Percentiles rank a stretch among this genome's conserved stretches.
These are phyloP conservation scores for Anorthoa munda DNA, from an alignment of 2,888 invertebrate species.

Conservation along the genomic window DNA sequence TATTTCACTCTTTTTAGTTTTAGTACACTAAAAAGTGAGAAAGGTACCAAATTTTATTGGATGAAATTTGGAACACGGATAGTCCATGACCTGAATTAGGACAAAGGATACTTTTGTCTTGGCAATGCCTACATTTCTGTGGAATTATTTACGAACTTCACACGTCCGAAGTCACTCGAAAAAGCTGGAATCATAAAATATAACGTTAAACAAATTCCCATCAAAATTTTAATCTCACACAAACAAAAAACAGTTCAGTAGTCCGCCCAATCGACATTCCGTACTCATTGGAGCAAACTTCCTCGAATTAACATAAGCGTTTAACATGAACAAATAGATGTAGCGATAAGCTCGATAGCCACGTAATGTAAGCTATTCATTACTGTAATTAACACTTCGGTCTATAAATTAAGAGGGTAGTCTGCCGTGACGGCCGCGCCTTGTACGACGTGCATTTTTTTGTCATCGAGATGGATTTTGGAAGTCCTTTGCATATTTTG, in stretches of 20 bases:
- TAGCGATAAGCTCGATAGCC: constrained; percentile 77
- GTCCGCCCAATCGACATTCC: constrained; percentile 61
- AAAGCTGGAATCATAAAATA: no score
- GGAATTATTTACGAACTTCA: no score
- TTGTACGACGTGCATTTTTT: constrained; percentile 69
- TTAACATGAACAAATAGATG: constrained; percentile 86
- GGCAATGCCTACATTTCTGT: no score
- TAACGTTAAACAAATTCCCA: constrained; percentile 18
- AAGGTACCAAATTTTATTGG: no score
- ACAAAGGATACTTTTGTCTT: no score
- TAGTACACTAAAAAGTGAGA: no score
- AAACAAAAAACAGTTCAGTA: constrained; percentile 35
- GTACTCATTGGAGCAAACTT: constrained; percentile 83
- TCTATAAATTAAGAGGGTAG: constrained; percentile 82
- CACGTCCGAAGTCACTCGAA: no score
- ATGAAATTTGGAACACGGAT: no score
- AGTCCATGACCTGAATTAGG: no score
- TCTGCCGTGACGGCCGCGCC: constrained; percentile 79
- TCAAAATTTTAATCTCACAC: constrained; percentile 37
- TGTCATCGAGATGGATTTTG: constrained; percentile 29
- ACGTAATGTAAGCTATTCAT: constrained; percentile 83
- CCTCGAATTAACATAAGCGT: constrained; percentile 86
- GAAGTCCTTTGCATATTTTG: constrained; percentile 19
- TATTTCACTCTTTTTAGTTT: no score
- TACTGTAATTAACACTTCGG: constrained; percentile 86